Conservation (phyloP, 2,113 vertebrate genomes). For the Pluvialis apricaria region DNA sequence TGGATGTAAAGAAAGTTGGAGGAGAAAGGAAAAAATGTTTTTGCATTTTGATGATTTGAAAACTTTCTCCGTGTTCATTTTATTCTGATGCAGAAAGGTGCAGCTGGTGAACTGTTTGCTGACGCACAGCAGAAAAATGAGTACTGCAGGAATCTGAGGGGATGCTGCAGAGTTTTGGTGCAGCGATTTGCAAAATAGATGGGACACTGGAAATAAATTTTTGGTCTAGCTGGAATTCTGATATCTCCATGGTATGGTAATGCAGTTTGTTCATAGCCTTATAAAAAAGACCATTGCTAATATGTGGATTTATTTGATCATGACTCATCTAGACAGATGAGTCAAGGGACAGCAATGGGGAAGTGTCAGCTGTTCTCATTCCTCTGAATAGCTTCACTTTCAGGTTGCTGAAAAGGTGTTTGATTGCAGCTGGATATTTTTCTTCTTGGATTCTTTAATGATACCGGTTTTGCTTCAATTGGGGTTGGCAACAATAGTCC, state of each 20-base stretch:
- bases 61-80: not conserved
- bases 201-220: not conserved
- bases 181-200: conserved; percentile 41
- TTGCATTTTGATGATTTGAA: not conserved
- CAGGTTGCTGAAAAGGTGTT: conserved; percentile 15
- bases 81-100: not conserved
- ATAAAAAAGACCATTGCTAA: not conserved
- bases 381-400: conserved; percentile 22
- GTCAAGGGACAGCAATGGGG: not conserved
- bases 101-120: not conserved
- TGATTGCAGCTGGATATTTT: conserved; percentile 2
- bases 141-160: not conserved
- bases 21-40: not conserved
- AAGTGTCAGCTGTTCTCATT: conserved; percentile 18
- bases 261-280: not conserved
- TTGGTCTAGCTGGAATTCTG: not conserved
- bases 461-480: not conserved
- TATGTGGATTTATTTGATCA: not conserved
- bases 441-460: conserved; percentile 19
- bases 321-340: not conserved
- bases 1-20: not conserved
- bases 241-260: not conserved
- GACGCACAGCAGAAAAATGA: conserved; percentile 21
- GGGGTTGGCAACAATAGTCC: not conserved
- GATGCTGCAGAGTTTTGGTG: not conserved